Base-by-base conservation (phyloP, 2,888 invertebrate species). In the Crocallis elinguaria region DNA sequence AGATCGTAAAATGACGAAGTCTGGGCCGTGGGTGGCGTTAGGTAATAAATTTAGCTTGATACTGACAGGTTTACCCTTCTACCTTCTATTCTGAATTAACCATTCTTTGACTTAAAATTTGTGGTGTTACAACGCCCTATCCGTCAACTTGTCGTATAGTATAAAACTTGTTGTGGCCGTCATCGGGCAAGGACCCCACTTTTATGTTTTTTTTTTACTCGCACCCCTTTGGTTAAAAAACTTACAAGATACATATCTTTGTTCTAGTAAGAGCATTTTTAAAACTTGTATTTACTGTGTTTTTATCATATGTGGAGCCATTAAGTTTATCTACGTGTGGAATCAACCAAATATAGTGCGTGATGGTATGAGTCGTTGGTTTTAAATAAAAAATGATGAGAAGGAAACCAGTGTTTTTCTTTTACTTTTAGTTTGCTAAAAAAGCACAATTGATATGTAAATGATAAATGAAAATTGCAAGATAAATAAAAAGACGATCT, bases 101-200 rank as follows among this genome's bases (percentile, higher is more conserved):
- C 71, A 72, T 41, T 81, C 79, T 81, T 67, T 80, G 79, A 48
- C 57, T 60, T 42, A 57, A 70, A 66, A 62, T 67, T 48, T 2
- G 64, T 71, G 66, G 68, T 69, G 67, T 76, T 82, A 74, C 73
- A n/a, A 77, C 74, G 68, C 73, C 69, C 77, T 77, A 82, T 85
- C 80, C 83, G 82, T 87, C 85, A 86, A 79, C 81, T 75, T 82
- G 80, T 81, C 79, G 75, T 82, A 75, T 67, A 76, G 77, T 82
- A 86, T 86, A 88, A 84, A 88, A 86, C 82, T 81, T 76, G 75
- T 77, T 78, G 73, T 67, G 75, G 74, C 72, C 81, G 77, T 84
- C 82, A 82, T 72, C 79, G 69, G 81, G 75, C 84, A 84, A 78
- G 75, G 79, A 85, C 83, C 82, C 71, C 67, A 72, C 54, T 76